Evolutionary conservation across 1,140 invertebrate species (phyloP).

Genomic region (Palaemon carinicauda): DNA sequence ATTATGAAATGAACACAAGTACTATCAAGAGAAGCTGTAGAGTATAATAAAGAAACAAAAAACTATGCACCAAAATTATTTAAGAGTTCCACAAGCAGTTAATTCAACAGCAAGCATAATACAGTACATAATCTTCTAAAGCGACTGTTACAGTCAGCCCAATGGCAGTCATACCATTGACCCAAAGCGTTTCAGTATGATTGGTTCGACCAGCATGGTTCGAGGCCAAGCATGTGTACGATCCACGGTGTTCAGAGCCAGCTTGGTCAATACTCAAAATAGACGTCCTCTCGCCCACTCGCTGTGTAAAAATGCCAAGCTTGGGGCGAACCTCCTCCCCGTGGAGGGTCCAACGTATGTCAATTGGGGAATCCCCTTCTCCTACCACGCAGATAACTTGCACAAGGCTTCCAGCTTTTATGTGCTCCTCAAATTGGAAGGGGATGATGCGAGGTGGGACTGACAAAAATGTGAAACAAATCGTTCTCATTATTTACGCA

Average conservation of each 20-base stretch:
- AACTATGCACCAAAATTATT: background rate
- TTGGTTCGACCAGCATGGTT: conserved; percentile 65
- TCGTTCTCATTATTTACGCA: too few relatives aligned
- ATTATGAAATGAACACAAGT: too few relatives aligned
- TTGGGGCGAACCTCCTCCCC: conserved; percentile 65
- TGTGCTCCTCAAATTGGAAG: conserved; percentile 58
- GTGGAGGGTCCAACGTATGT: conserved; percentile 81
- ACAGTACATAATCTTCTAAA: background rate
- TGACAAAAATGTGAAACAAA: conserved; percentile 37
- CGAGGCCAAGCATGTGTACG: conserved; percentile 66
- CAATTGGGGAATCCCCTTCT: conserved; percentile 83
- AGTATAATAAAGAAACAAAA: too few relatives aligned
- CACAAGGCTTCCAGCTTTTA: conserved; percentile 59
- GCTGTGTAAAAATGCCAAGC: conserved; percentile 62
- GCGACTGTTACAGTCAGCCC: background rate
- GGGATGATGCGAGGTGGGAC: conserved; percentile 60
- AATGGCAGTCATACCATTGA: conserved; percentile 55
- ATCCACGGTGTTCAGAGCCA: conserved; percentile 68
- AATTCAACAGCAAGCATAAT: background rate
- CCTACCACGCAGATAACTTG: conserved; percentile 79
- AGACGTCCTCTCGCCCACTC: conserved; percentile 76
- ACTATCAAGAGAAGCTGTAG: too few relatives aligned
- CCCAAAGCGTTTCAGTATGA: conserved; percentile 57
- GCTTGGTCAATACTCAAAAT: conserved; percentile 80
- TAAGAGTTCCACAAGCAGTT: background rate